Conservation (phyloP, 2,888 invertebrate genomes). For the Pyrocoelia pectoralis region DNA sequence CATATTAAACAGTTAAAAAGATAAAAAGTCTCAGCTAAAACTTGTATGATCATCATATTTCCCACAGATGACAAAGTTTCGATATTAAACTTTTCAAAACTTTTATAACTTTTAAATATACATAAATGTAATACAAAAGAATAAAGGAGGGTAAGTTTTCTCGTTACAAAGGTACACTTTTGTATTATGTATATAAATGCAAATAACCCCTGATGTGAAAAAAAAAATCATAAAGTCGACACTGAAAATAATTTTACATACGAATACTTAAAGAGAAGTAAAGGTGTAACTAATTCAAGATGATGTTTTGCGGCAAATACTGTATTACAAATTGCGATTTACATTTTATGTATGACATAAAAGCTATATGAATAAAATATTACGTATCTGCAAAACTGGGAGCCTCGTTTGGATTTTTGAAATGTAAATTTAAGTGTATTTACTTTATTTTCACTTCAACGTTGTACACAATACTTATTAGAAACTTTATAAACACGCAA, state of each 20-base stretch:
- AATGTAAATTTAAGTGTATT: too few species aligned
- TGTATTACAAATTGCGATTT: too few species aligned
- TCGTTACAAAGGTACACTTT: slow-evolving; percentile 1
- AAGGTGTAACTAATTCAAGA: background rate
- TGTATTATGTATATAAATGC: background rate
- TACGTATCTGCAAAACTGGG: too few species aligned
- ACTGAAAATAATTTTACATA: background rate
- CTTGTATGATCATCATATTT: background rate
- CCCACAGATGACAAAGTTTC: background rate
- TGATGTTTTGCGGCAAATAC: too few species aligned
- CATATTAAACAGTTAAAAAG: too few species aligned
- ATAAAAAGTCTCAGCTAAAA: background rate
- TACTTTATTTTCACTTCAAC: too few species aligned
- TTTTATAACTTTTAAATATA: slow-evolving; percentile 1
- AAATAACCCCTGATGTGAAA: background rate
- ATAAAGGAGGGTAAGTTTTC: background rate
- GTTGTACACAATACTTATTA: too few species aligned
- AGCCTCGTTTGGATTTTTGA: too few species aligned
- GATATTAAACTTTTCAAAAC: background rate
- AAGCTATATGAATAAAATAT: too few species aligned
- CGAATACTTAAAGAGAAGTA: background rate
- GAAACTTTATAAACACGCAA: too few species aligned
- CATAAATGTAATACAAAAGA: slow-evolving; percentile 1
- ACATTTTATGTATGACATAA: too few species aligned
- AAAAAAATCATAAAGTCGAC: too few species aligned